Evolutionary conservation across 30 jellyfish, hydroid and myxozoan genomes (phyloP), one percentile per base, ranked within the genome.

Genomic region (Clytia hemisphaerica): DNA sequence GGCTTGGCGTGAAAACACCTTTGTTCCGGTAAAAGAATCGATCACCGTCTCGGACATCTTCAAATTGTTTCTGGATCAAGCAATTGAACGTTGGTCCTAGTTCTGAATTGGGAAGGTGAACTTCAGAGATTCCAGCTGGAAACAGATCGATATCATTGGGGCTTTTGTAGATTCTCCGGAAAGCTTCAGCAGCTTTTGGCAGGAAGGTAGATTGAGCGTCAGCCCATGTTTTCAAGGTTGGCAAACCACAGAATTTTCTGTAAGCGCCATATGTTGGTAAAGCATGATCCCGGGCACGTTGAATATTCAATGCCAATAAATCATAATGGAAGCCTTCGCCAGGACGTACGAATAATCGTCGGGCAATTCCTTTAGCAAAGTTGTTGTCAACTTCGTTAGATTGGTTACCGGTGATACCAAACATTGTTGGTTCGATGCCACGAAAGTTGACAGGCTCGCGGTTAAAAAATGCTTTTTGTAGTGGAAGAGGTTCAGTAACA

Each of bases 201-300:
- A 9, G 19, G 24, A n/a, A n/a, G n/a, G n/a, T n/a, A n/a, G n/a
- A n/a, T 22, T 35, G n/a, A 35, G 35, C 30, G 70, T 35, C 58
- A 4, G 30, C 4, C 30, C 18, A 61, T 2, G 75, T 2, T 61
- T 35, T 61, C 18, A 37, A 9, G 2, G 2, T 46, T 4, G 59
- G 33, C 19, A 45, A 12, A 3, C 34, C 34, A 34, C 82, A 70
- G 18, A 28, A 3, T 6, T 34, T 10, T 28, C 82, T 7, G 44
- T 24, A 70, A 50, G 33, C 25, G 15, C 77, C 69, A 21, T 70
- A 70, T 19, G 73, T 36, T 2, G 82, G 79, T 4, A 70, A 3
- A 3, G 78, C 82, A 70, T 70, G 82, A 36, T 70, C 82, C 30
- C 82, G 48, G 22, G 78, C 82, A 2, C 82, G 82, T 9, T 70